phyloP scores from a whole-genome alignment of 2,113 vertebrate species.

The Plestiodon gilberti region DNA sequence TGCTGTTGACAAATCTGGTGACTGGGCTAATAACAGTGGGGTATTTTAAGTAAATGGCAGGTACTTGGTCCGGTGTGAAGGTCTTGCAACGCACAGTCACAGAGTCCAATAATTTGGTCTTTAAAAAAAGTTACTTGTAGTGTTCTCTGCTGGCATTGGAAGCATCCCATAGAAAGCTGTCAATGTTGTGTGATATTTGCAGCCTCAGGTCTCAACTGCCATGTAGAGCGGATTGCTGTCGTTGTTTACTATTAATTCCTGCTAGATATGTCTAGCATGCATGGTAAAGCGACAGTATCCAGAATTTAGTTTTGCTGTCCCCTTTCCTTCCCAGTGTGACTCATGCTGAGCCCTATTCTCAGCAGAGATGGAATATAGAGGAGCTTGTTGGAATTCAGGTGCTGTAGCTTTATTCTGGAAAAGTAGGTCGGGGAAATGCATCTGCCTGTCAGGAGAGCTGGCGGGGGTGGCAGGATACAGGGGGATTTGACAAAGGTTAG shows the following conservation, averaged over 20 bases:
- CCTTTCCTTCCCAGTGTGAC: background rate
- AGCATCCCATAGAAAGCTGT: background rate
- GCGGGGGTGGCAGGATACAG: background rate
- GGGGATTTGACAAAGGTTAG: background rate
- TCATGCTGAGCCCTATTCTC: background rate
- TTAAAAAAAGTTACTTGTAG: background rate
- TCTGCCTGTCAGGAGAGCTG: slow-evolving; percentile 33
- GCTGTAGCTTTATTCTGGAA: slow-evolving; percentile 40
- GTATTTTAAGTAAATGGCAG: background rate
- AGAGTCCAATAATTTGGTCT: background rate
- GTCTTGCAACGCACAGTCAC: background rate
- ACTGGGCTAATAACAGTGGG: background rate
- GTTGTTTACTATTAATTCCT: background rate
- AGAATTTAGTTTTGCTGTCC: background rate
- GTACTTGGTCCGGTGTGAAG: background rate
- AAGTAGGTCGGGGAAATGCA: slow-evolving; percentile 39
- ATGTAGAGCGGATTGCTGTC: background rate
- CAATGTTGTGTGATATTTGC: background rate
- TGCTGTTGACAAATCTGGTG: background rate
- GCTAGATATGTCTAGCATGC: background rate
- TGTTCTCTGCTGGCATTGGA: background rate
- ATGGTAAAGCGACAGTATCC: background rate
- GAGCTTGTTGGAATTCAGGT: slow-evolving; percentile 55
- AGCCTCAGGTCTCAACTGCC: background rate
- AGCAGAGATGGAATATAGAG: background rate